Evolutionary conservation across 2,888 invertebrate genomes (phyloP), one percentile per base, ranked within the genome.

Genomic region (Unio delphinus): DNA sequence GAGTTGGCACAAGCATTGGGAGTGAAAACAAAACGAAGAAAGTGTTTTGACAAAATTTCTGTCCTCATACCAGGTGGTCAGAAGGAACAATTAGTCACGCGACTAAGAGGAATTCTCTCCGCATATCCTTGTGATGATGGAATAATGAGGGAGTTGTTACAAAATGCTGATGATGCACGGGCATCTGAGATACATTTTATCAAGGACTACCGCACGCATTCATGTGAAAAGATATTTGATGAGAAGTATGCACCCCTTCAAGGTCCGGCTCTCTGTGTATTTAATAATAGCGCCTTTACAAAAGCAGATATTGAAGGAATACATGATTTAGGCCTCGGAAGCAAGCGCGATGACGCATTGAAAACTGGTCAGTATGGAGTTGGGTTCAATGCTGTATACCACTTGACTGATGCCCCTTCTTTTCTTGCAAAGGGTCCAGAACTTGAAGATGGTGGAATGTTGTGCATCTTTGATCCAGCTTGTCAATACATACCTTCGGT

Each of bases 281-380:
- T 79, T 74, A 87, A 89, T 75, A 80, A 89, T 78, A 81, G 79
- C 45, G 80, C 78, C 7, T 88, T 89, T 70, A 83, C 81, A 18
- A 73, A 83, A 55, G 68, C 69, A 54, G 88, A 89, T 68, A 66
- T 89, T 6, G 67, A 76, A 65, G 88, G 88, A n/a, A 88, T 89
- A 61, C 85, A 86, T 61, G 77, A 80, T 59, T 81, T 88, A 4
- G 88, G 89, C 3, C 78, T 81, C 45, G 88, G 89, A 7, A 86
- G 86, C 69, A 88, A 88, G 74, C 66, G 74, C 20, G 72, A 76
- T 20, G 88, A 88, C 70, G 80, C 86, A 7, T 77, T 83, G 68
- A 87, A 86, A 69, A 87, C 86, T 0, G 89, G 89, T 2, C 86
- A 88, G 66, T 89, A 86, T 80, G 89, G 89, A 34, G 86, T 89